Evolutionary conservation across 2,888 invertebrate species (phyloP).

Genomic region (Xestia sexstrigata): DNA sequence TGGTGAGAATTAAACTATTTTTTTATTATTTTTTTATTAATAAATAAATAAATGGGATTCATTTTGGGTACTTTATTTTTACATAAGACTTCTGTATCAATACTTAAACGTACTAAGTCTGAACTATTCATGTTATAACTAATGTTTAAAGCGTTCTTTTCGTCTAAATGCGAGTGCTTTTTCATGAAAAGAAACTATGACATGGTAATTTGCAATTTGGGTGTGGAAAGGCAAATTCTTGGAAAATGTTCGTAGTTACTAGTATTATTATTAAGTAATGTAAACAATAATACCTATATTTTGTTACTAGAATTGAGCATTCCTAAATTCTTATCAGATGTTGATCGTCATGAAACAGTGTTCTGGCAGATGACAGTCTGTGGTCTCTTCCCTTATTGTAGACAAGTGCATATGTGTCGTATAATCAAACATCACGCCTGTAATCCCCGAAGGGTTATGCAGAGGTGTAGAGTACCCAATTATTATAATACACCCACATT

Average conservation of each 20-base stretch:
- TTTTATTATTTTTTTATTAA: too few species aligned
- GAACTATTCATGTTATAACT: slow-evolving; percentile 48
- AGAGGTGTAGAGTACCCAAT: not conserved
- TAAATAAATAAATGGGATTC: too few species aligned
- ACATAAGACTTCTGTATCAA: slow-evolving; percentile 15
- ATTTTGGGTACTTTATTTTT: not conserved
- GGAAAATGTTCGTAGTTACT: not conserved
- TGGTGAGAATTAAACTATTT: too few species aligned
- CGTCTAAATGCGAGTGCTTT: slow-evolving; percentile 24
- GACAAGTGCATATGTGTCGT: not conserved
- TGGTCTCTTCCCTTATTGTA: not conserved
- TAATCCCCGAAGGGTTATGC: not conserved
- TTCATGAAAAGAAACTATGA: slow-evolving; percentile 47
- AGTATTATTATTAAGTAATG: not conserved
- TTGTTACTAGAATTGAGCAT: not conserved
- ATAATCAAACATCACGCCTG: not conserved
- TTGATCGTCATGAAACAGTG: not conserved
- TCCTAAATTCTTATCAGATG: not conserved
- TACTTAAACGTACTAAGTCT: not conserved
- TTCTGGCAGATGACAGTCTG: not conserved
- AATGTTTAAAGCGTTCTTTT: slow-evolving; percentile 32
- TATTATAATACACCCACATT: not conserved
- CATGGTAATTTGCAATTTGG: not conserved
- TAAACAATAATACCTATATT: not conserved
- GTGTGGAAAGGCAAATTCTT: slow-evolving; percentile 10